phyloP scores from a whole-genome alignment of 2,797 vertebrate species.

The Pitangus sulphuratus region DNA sequence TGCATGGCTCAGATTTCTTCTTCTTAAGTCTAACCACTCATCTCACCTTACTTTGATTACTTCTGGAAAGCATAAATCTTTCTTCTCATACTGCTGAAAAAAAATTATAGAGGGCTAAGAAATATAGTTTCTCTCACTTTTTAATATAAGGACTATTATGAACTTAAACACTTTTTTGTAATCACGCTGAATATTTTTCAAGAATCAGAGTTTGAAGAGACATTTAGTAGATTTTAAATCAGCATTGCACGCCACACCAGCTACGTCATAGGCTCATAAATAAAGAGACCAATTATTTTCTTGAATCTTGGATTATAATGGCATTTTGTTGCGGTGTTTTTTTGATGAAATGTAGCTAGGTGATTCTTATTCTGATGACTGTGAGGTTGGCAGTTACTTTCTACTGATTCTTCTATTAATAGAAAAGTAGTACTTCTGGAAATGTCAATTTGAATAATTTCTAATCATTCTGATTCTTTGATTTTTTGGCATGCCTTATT shows the following conservation, averaged over 20 bases:
- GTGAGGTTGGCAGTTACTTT: conserved; percentile 26
- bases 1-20: neutral
- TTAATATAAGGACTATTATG: neutral
- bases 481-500: conserved; percentile 46
- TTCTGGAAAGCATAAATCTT: neutral
- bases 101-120: neutral
- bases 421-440: conserved; percentile 56
- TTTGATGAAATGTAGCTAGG: conserved; percentile 49
- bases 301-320: conserved; percentile 45
- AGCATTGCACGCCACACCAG: neutral
- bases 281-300: conserved; percentile 10
- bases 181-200: neutral
- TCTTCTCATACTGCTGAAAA: neutral
- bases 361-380: conserved; percentile 29
- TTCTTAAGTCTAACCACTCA: neutral
- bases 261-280: neutral
- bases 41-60: neutral
- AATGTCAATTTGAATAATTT: conserved; percentile 54
- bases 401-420: conserved; percentile 49
- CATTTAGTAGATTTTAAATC: conserved; percentile 25
- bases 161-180: neutral
- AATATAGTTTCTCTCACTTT: neutral
- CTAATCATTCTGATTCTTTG: conserved; percentile 35
- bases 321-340: neutral
- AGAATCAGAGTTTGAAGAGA: conserved; percentile 20